Evolutionary conservation across 2,888 invertebrate genomes (phyloP).

Genomic region (Melieria picta): DNA sequence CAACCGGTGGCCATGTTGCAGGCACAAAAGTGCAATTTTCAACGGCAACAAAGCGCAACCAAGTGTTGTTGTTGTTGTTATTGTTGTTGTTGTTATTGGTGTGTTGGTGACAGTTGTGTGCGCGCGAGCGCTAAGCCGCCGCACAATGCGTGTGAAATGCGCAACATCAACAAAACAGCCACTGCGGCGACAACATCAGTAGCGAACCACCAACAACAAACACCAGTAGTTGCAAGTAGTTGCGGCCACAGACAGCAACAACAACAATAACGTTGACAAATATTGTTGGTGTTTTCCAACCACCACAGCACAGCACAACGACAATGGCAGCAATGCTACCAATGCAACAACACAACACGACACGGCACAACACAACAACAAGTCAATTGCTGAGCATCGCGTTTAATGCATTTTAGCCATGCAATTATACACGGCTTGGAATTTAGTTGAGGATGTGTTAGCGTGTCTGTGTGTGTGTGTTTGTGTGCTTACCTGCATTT

Average conservation of each 20-base stretch:
- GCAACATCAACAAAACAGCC: background rate
- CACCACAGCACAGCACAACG: background rate
- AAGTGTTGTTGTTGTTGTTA: slow-evolving; percentile 20
- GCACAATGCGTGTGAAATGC: slow-evolving; percentile 53
- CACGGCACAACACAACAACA: background rate
- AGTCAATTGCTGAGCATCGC: background rate
- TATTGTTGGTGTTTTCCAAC: background rate
- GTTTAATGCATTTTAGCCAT: background rate
- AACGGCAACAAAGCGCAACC: background rate
- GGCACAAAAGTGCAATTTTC: background rate
- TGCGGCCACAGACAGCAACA: background rate
- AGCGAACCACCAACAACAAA: slow-evolving; percentile 31
- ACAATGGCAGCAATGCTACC: background rate
- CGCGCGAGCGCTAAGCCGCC: background rate
- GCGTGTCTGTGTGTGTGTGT: background rate
- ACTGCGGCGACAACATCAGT: slow-evolving; percentile 2
- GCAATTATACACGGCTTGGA: background rate
- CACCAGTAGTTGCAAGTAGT: slow-evolving; percentile 14
- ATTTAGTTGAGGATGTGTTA: background rate
- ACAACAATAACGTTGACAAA: slow-evolving; percentile 5
- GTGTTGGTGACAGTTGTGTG: background rate
- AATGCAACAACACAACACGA: background rate
- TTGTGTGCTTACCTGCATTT: background rate
- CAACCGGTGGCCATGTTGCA: background rate
- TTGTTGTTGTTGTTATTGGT: slow-evolving; percentile 32